These are phyloP conservation scores for Cotesia glomerata DNA, from an alignment of 1,140 invertebrate species.

Conservation along the genomic window DNA sequence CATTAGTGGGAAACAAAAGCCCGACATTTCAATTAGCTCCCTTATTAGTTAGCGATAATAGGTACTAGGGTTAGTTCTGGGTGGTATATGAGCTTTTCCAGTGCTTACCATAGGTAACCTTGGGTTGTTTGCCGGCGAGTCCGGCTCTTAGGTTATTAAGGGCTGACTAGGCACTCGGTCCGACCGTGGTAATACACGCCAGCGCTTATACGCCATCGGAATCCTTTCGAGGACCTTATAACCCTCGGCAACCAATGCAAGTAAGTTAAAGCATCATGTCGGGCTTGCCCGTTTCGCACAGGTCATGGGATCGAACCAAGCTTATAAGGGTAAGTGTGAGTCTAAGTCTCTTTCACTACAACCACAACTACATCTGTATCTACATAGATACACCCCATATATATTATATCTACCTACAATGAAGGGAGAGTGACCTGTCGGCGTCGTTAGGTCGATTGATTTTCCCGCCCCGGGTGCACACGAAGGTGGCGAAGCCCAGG, in stretches of 20 bases:
- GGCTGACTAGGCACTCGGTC: constrained; percentile 58
- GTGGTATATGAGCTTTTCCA: constrained; percentile 42
- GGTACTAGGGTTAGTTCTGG: constrained; percentile 33
- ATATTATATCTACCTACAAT: background rate
- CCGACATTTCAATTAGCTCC: constrained; percentile 60
- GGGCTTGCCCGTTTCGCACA: background rate
- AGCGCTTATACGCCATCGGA: constrained; percentile 12
- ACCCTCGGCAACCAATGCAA: constrained; percentile 6
- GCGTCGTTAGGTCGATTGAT: constrained; percentile 58
- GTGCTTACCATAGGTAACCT: constrained; percentile 56
- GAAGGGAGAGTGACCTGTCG: constrained; percentile 41
- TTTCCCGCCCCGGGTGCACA: constrained; percentile 43
- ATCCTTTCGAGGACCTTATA: constrained; percentile 16
- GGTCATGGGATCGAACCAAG: constrained; percentile 4
- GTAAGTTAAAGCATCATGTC: constrained; percentile 9
- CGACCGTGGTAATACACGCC: constrained; percentile 21
- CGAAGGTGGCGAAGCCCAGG: constrained; percentile 9
- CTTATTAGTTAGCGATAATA: constrained; percentile 63
- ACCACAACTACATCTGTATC: background rate
- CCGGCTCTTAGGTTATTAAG: constrained; percentile 61
- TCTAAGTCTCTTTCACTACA: background rate
- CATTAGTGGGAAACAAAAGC: constrained; percentile 16
- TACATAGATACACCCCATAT: no score
- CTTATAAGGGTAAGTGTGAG: no score
- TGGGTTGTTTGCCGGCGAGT: constrained; percentile 57